Conservation (phyloP, 1,140 invertebrate species). For the Drosophila bocki region DNA sequence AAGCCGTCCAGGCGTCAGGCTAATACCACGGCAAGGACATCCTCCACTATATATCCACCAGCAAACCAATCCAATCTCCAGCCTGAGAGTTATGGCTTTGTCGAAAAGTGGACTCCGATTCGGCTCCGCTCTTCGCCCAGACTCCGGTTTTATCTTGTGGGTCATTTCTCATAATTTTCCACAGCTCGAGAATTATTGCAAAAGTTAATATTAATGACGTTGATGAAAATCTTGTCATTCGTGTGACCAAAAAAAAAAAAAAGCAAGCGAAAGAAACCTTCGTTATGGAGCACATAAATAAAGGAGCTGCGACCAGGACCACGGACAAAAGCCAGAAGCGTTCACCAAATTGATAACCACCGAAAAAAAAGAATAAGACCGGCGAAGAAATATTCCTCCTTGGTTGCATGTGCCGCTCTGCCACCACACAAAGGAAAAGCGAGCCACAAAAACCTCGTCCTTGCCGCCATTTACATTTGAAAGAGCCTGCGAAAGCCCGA, state of each 20-base stretch:
- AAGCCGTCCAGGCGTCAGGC: slow-evolving; percentile 51
- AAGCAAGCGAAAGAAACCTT: slow-evolving; percentile 41
- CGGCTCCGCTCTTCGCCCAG: slow-evolving; percentile 20
- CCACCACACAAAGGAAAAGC: slow-evolving; percentile 45
- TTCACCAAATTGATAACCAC: slow-evolving; percentile 77
- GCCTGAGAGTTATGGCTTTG: slow-evolving; percentile 68
- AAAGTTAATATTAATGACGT: slow-evolving; percentile 85
- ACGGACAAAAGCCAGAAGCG: slow-evolving; percentile 68
- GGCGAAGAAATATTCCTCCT: slow-evolving; percentile 36
- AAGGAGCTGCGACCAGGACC: slow-evolving; percentile 50
- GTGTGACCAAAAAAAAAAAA: slow-evolving; percentile 56
- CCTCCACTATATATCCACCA: slow-evolving; percentile 10
- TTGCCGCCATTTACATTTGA: slow-evolving; percentile 78
- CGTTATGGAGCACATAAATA: slow-evolving; percentile 75
- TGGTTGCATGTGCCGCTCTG: slow-evolving; percentile 50
- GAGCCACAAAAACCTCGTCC: slow-evolving; percentile 56
- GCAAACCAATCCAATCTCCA: slow-evolving; percentile 48
- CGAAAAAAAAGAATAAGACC: slow-evolving; percentile 67
- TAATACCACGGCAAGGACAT: slow-evolving; percentile 56
- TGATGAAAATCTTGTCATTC: slow-evolving; percentile 84
- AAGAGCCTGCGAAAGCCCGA: slow-evolving; percentile 63
- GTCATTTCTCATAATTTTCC: slow-evolving; percentile 84
- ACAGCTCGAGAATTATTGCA: slow-evolving; percentile 78
- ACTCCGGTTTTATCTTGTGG: slow-evolving; percentile 63
- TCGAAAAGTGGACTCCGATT: slow-evolving; percentile 66